These are phyloP conservation scores for Gymnoscopelus braueri DNA, from an alignment of 2,797 vertebrate genomes.

Conservation along the genomic window DNA sequence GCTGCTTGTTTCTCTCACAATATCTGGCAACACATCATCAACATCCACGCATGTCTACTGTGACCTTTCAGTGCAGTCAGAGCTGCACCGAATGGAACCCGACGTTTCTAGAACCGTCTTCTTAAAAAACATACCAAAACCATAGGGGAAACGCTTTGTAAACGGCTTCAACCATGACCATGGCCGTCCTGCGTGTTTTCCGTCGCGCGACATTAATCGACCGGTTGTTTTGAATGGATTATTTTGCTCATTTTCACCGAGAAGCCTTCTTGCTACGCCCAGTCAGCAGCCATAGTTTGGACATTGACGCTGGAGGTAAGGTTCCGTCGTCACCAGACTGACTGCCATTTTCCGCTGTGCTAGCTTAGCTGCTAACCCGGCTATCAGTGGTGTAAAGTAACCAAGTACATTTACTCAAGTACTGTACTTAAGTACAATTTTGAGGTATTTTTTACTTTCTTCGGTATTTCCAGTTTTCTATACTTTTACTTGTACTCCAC, in stretches of 20 bases:
- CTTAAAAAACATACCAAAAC: background rate
- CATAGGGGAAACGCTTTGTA: conserved; percentile 40
- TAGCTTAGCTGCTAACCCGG: conserved; percentile 4
- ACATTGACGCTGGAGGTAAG: conserved; percentile 76
- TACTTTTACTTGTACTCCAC: too few relatives aligned
- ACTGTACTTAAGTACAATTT: too few relatives aligned
- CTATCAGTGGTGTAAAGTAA: background rate
- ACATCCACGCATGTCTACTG: conserved; percentile 47
- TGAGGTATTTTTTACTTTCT: too few relatives aligned
- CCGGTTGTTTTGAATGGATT: conserved; percentile 74
- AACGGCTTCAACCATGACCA: conserved; percentile 67
- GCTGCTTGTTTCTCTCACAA: too few relatives aligned
- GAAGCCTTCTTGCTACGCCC: conserved; percentile 62
- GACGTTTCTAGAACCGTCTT: background rate
- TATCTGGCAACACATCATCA: background rate
- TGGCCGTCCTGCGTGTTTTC: conserved; percentile 29
- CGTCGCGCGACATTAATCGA: conserved; percentile 29
- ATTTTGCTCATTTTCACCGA: conserved; percentile 41
- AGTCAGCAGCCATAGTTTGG: conserved; percentile 63
- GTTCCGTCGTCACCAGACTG: conserved; percentile 43
- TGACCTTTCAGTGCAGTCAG: conserved; percentile 47
- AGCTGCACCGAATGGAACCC: conserved; percentile 32
- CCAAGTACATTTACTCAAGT: too few relatives aligned
- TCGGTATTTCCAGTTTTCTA: too few relatives aligned
- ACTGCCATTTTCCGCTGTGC: conserved; percentile 59